A percentile compares a stretch with the other conserved stretches of the same genome.
phyloP scores from a whole-genome alignment of 2,797 vertebrate genomes.

The Pangasius macronema region DNA sequence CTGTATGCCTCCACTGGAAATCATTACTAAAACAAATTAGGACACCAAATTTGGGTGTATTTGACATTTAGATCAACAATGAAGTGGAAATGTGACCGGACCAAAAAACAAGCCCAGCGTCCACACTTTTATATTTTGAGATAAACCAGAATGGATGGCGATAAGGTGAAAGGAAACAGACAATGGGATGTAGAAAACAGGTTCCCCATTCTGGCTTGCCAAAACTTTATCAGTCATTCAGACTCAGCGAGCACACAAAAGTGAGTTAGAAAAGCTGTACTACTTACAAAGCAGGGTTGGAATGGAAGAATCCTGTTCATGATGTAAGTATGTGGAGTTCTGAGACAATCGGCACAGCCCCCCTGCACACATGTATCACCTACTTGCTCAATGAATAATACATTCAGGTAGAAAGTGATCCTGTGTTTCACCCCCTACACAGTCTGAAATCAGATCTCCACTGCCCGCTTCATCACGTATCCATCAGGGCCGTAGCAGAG shows the following conservation, averaged over 20 bases:
- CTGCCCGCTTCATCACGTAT: constrained; percentile 44
- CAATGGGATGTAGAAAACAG: background rate
- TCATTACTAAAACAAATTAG: background rate
- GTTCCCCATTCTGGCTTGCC: background rate
- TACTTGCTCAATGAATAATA: constrained; percentile 69
- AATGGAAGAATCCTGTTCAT: background rate
- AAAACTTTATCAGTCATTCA: background rate
- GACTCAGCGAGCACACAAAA: background rate
- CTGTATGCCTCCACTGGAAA: background rate
- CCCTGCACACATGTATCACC: constrained; percentile 45
- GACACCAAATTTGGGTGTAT: background rate
- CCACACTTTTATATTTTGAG: background rate
- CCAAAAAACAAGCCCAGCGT: background rate
- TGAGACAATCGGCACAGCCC: background rate
- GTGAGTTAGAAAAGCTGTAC: background rate
- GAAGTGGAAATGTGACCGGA: too few species aligned
- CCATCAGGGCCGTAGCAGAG: constrained; percentile 46
- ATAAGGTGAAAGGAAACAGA: background rate
- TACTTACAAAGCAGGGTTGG: background rate
- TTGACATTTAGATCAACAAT: background rate
- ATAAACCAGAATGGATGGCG: background rate
- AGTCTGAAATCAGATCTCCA: constrained; percentile 59
- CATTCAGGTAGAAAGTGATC: constrained; percentile 70
- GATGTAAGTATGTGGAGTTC: background rate
- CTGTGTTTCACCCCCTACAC: constrained; percentile 31